Evolutionary conservation across 1,140 invertebrate genomes (phyloP).

Genomic region (Oryctes rhinoceros): DNA sequence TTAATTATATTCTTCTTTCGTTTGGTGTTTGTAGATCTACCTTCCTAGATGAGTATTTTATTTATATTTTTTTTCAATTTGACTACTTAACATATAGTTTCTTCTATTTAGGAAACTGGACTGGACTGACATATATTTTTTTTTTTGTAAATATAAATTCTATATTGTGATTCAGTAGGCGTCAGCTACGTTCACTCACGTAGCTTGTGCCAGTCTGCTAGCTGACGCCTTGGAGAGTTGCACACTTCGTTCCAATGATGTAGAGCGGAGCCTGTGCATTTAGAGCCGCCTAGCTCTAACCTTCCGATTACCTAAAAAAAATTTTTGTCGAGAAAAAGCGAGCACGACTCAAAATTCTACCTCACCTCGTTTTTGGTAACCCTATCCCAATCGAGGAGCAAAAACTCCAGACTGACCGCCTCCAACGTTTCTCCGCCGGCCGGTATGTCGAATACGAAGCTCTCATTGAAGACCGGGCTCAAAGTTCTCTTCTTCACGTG

Average conservation of each 20-base stretch:
- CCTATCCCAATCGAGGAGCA: constrained; percentile 95
- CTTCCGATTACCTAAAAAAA: constrained; percentile 86
- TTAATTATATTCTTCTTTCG: neutral
- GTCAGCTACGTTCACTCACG: constrained; percentile 72
- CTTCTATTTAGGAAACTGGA: constrained; percentile 14
- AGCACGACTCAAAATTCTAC: too few relatives aligned
- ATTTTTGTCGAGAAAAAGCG: neutral
- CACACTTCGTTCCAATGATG: constrained; percentile 98
- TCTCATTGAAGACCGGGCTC: constrained; percentile 99
- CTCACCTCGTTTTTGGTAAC: constrained; percentile 96
- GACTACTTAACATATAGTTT: neutral
- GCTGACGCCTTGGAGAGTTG: constrained; percentile 94
- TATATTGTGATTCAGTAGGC: neutral
- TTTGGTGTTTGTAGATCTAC: neutral
- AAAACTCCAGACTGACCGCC: constrained; percentile 90
- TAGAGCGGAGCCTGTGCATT: constrained; percentile 79
- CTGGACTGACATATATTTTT: constrained; percentile 4
- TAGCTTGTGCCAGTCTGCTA: constrained; percentile 98
- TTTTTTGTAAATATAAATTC: neutral
- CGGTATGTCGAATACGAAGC: constrained; percentile 88
- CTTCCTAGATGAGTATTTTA: neutral
- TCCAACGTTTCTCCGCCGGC: constrained; percentile 80
- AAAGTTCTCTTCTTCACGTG: constrained; percentile 97
- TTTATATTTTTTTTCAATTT: neutral
- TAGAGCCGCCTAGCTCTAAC: constrained; percentile 86